Evolutionary conservation across 1,140 invertebrate genomes (phyloP).

Genomic region (Cydia amplana): DNA sequence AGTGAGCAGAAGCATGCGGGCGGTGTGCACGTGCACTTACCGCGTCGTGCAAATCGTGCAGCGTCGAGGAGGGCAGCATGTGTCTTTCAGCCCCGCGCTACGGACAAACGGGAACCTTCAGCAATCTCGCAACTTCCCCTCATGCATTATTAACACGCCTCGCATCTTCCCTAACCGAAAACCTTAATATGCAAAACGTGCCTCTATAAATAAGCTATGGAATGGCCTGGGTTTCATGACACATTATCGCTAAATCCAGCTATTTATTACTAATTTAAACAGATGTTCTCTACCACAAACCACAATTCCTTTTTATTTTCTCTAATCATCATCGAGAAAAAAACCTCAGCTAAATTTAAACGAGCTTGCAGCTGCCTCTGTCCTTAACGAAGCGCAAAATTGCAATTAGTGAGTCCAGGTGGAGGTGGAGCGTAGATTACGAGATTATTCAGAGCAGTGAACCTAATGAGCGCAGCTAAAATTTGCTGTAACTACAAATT

Average conservation of each 20-base stretch:
- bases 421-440: constrained; percentile 37
- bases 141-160: constrained; percentile 13
- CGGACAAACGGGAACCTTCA: constrained; percentile 56
- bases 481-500: constrained; percentile 29
- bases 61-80: constrained; percentile 77
- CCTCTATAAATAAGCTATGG: constrained; percentile 16
- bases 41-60: constrained; percentile 78
- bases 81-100: constrained; percentile 72
- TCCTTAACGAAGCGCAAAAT: constrained; percentile 42
- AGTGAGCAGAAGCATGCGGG: constrained; percentile 42
- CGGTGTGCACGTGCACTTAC: constrained; percentile 62
- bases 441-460: constrained; percentile 39
- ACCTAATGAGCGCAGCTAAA: constrained; percentile 39
- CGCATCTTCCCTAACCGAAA: constrained; percentile 3
- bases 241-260: background rate
- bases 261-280: background rate
- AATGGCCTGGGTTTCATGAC: background rate
- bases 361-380: constrained; percentile 4
- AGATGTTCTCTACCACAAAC: background rate
- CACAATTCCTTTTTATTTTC: constrained; percentile 13
- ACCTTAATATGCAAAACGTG: constrained; percentile 8
- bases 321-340: background rate
- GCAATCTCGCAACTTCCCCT: constrained; percentile 29
- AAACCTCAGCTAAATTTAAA: constrained; percentile 18
- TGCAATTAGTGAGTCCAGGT: constrained; percentile 42